Evolutionary conservation across 2,888 invertebrate genomes (phyloP).

Genomic region (Amiota communis): DNA sequence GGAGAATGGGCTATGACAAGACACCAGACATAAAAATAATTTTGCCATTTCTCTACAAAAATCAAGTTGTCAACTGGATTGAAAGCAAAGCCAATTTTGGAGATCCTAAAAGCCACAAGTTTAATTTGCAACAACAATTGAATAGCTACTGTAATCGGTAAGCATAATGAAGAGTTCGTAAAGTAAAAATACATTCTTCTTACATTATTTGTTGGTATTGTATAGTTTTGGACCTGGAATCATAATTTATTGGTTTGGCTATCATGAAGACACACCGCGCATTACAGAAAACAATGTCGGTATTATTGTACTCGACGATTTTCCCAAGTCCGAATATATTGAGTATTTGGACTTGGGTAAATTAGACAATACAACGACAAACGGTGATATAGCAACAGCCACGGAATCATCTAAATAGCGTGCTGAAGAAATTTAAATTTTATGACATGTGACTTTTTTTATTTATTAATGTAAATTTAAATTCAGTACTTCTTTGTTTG

Average conservation of each 20-base stretch:
- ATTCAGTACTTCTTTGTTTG: constrained; percentile 21
- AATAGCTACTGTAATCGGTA: constrained; percentile 89
- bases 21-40: constrained; percentile 95
- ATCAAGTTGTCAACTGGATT: constrained; percentile 93
- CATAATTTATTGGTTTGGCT: constrained; percentile 97
- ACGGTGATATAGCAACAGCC: not conserved
- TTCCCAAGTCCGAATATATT: constrained; percentile 75
- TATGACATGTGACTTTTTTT: not conserved
- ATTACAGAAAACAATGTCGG: constrained; percentile 78
- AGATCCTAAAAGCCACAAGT: constrained; percentile 85
- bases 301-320: constrained; percentile 76
- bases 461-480: constrained; percentile 24
- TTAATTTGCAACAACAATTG: constrained; percentile 88
- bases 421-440: not conserved
- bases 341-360: constrained; percentile 58
- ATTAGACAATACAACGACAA: not conserved
- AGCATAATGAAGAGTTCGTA: constrained; percentile 53
- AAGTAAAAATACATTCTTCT: not conserved
- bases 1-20: constrained; percentile 91
- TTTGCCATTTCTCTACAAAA: constrained; percentile 89
- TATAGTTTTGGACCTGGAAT: constrained; percentile 90
- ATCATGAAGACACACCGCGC: constrained; percentile 77
- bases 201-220: not conserved
- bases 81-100: constrained; percentile 98
- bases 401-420: too few species aligned